These are phyloP conservation scores for Astyanax mexicanus DNA, from an alignment of 2,797 vertebrate genomes.

Conservation along the genomic window DNA sequence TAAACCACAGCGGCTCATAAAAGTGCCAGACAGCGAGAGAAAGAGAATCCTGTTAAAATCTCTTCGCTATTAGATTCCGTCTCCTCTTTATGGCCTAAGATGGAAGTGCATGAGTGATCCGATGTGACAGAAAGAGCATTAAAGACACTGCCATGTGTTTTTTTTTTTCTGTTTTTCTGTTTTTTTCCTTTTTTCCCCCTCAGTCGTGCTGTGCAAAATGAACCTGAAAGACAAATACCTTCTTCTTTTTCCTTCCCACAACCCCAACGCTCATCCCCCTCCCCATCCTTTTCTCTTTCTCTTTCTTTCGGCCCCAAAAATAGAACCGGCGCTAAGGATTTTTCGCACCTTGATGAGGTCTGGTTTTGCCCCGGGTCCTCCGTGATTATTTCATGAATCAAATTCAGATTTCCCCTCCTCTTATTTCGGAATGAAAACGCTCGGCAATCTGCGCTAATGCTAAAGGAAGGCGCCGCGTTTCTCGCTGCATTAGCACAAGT, in stretches of 20 bases:
- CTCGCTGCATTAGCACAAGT: background rate
- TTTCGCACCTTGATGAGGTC: slow-evolving; percentile 3
- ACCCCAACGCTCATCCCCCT: background rate
- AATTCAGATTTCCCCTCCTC: background rate
- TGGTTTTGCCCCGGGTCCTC: slow-evolving; percentile 27
- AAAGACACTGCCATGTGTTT: slow-evolving; percentile 7
- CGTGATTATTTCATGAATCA: slow-evolving; percentile 43
- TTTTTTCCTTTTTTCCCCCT: background rate
- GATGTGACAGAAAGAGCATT: slow-evolving; percentile 45
- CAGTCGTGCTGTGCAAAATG: slow-evolving; percentile 3
- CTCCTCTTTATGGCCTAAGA: slow-evolving; percentile 40
- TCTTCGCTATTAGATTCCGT: slow-evolving; percentile 48
- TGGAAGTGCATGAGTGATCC: slow-evolving; percentile 35
- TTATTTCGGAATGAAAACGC: background rate
- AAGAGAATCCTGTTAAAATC: slow-evolving; percentile 61
- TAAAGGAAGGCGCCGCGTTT: background rate
- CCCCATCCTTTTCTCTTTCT: background rate
- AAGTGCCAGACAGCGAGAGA: slow-evolving; percentile 60
- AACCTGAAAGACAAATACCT: slow-evolving; percentile 19
- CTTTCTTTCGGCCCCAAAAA: background rate
- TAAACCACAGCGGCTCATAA: slow-evolving; percentile 64
- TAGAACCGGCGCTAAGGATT: background rate
- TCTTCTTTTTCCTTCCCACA: background rate
- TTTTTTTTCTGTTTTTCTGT: no score
- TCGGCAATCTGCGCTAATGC: background rate